Conservation (phyloP, 2,888 invertebrate genomes). For the Cynaeus angustus region DNA sequence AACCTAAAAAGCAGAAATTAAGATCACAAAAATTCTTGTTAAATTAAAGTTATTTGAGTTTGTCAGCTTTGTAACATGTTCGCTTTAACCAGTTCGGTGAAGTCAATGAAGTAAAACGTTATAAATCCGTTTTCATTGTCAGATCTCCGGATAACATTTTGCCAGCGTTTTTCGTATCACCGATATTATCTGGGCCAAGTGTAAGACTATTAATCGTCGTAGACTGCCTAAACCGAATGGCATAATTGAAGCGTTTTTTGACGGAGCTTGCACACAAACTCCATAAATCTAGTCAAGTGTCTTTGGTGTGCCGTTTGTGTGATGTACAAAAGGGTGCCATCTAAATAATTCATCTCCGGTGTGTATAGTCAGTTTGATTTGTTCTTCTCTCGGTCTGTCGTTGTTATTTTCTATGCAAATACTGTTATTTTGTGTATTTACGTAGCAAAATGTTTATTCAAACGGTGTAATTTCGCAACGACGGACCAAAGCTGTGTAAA, state of each 20-base stretch:
- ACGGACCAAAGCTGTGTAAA: constrained; percentile 34
- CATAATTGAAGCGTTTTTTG: constrained; percentile 16
- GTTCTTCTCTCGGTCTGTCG: constrained; percentile 14
- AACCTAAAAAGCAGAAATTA: no score
- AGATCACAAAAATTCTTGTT: no score
- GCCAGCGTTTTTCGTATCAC: not conserved
- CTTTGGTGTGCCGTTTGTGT: constrained; percentile 3
- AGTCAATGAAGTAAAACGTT: not conserved
- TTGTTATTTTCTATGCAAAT: constrained; percentile 41
- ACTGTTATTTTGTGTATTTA: constrained; percentile 34
- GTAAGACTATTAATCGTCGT: constrained; percentile 4
- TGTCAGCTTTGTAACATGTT: no score
- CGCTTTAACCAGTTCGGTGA: no score
- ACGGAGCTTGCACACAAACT: constrained; percentile 12
- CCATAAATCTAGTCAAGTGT: constrained; percentile 10
- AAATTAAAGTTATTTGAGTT: no score
- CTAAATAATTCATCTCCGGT: constrained; percentile 20
- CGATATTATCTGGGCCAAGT: constrained; percentile 5
- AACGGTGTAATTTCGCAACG: constrained; percentile 40
- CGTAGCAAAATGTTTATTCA: constrained; percentile 44
- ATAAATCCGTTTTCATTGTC: not conserved
- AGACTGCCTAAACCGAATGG: constrained; percentile 9
- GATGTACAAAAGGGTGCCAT: constrained; percentile 4
- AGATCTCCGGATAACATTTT: not conserved
- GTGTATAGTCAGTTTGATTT: constrained; percentile 20